Evolutionary conservation across 2,888 invertebrate species (phyloP).

Genomic region (Blastobasis lacticolella): DNA sequence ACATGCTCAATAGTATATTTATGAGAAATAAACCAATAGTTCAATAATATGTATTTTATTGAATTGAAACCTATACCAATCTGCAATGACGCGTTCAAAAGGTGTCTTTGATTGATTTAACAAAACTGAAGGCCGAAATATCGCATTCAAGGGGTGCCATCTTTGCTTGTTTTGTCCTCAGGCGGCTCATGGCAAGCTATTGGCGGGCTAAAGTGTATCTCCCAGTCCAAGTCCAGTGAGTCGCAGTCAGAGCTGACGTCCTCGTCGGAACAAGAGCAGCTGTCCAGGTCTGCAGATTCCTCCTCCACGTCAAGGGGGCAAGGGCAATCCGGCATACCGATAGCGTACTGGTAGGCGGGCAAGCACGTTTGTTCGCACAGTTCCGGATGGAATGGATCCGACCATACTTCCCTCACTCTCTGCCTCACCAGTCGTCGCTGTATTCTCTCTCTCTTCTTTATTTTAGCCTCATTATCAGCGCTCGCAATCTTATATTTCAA

Average conservation of each 20-base stretch:
- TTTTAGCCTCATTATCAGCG: conserved; percentile 33
- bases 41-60: conserved; percentile 3
- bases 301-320: conserved; percentile 15
- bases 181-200: conserved; percentile 12
- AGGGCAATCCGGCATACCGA: conserved; percentile 30
- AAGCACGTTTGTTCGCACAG: conserved; percentile 40
- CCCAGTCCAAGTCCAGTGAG: conserved; percentile 56
- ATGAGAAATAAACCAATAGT: conserved; percentile 29
- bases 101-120: no score
- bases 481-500: conserved; percentile 44
- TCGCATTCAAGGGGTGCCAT: no score
- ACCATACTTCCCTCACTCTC: conserved; percentile 31
- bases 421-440: conserved; percentile 27
- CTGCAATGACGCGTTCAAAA: no score
- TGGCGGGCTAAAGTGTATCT: conserved; percentile 56
- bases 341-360: conserved; percentile 38
- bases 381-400: conserved; percentile 41
- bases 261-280: conserved; percentile 33
- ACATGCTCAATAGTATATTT: conserved; percentile 59
- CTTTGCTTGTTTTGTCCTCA: no score
- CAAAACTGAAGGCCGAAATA: no score
- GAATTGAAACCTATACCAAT: no score
- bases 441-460: conserved; percentile 28
- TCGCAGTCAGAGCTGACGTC: conserved; percentile 35
- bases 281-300: conserved; percentile 16